Evolutionary conservation across 1,140 invertebrate species (phyloP).

Genomic region (Penaeus vannamei): DNA sequence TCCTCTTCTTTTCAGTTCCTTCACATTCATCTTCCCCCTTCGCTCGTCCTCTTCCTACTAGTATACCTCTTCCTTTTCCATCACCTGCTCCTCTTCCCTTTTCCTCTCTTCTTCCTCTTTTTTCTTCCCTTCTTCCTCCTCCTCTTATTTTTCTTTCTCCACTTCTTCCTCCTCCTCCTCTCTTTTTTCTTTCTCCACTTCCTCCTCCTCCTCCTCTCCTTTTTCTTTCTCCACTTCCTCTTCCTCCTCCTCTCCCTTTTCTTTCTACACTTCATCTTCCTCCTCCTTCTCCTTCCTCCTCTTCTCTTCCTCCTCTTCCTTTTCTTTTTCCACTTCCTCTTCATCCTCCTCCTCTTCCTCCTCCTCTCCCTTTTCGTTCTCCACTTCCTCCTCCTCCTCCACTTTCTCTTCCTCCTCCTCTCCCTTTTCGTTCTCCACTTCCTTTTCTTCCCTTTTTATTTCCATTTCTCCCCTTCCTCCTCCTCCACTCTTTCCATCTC

Average conservation of each 20-base stretch:
- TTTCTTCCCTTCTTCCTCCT: too few relatives aligned
- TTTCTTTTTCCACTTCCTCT: neutral
- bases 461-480: neutral
- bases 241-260: neutral
- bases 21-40: neutral
- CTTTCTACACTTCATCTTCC: neutral
- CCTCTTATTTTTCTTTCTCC: neutral
- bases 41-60: neutral
- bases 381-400: too few relatives aligned
- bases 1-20: neutral
- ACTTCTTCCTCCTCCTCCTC: neutral
- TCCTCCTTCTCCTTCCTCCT: neutral
- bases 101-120: too few relatives aligned
- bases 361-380: neutral
- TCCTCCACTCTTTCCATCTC: neutral
- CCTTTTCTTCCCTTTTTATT: neutral
- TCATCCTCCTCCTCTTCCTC: neutral
- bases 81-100: too few relatives aligned
- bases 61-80: neutral
- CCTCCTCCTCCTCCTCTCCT: neutral
- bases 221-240: neutral
- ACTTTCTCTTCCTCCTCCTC: neutral
- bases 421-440: neutral
- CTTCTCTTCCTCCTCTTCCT: neutral
- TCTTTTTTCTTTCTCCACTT: neutral